These are phyloP conservation scores for Eulemur rufifrons DNA, from an alignment of 2,113 vertebrate genomes.

Conservation along the genomic window DNA sequence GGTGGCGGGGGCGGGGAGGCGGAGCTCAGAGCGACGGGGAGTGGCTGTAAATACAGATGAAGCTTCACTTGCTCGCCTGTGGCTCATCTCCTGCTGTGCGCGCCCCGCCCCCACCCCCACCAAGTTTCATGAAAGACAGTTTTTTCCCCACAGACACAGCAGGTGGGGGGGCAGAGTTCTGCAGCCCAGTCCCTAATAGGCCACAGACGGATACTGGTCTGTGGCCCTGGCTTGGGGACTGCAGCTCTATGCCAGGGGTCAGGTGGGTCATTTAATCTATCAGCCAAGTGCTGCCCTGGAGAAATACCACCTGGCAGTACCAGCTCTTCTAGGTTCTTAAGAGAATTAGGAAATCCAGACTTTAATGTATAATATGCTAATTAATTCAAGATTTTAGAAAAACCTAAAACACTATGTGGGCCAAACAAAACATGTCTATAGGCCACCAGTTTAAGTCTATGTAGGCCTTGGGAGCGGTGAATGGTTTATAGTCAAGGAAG, in stretches of 20 bases:
- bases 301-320: not conserved
- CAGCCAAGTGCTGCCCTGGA: not conserved
- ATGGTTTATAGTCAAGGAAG: not conserved
- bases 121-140: too few relatives aligned
- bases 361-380: constrained; percentile 32
- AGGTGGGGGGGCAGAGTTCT: too few relatives aligned
- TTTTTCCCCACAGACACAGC: too few relatives aligned
- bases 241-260: not conserved
- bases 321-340: not conserved
- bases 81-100: too few relatives aligned
- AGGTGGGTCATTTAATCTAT: not conserved
- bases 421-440: constrained; percentile 31
- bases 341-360: not conserved
- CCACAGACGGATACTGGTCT: too few relatives aligned
- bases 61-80: too few relatives aligned
- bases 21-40: too few relatives aligned
- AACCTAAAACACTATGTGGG: not conserved
- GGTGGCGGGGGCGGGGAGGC: too few relatives aligned
- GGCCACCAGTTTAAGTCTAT: constrained; percentile 30
- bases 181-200: too few relatives aligned
- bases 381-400: constrained; percentile 23
- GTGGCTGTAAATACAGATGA: too few relatives aligned
- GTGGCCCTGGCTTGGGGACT: too few relatives aligned
- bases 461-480: not conserved
- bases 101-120: too few relatives aligned